Evolutionary conservation across 2,113 vertebrate genomes (phyloP), one percentile per base, ranked within the genome.

Genomic region (Phrynosoma blainvillii): DNA sequence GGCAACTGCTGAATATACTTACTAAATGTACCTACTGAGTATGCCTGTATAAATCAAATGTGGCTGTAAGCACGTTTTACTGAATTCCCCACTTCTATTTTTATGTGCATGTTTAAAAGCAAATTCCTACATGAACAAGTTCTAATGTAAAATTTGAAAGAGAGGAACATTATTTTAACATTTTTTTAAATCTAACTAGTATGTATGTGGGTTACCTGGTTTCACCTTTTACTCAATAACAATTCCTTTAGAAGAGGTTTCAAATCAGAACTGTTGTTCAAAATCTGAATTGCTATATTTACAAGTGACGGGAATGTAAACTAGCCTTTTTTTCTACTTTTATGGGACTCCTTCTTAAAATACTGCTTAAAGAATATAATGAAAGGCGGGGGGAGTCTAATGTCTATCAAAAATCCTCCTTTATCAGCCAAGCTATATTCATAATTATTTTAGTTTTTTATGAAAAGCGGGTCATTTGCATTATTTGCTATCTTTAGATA

Each of bases 401-500:
- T 93, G 89, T 92, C 89, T 86, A 59, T 59, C 81, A 90, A 93
- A 92, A 89, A n/a, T 18, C 84, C 54, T 90, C 56, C 94, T 90
- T 89, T 91, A 90, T 91, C 89, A 92, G 82, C 91, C 85, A 91
- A 91, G 88, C 88, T 93, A 82, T 87, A 94, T 73, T 87, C 88
- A 88, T 93, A 96, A 96, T 88, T 94, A 89, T 90, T 91, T 95
- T 80, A 87, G 65, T 83, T 68, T 66, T 88, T 95, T 96, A 96
- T 94, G 91, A 89, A 93, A 93, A 92, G 89, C 90, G 84, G 75
- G 82, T 94, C 91, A 95, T 95, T 94, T 96, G 92, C 90, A 95
- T 95, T 93, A 94, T 95, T 92, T 95, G 89, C 92, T 95, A 93
- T 95, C 92, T 96, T 94, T 93, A 94, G 91, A 95, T 92, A 92